A percentile compares a stretch with the other conserved stretches of the same genome.
These are phyloP conservation scores for Syncerus caffer DNA, from an alignment of 2,797 vertebrate genomes.

Conservation along the genomic window DNA sequence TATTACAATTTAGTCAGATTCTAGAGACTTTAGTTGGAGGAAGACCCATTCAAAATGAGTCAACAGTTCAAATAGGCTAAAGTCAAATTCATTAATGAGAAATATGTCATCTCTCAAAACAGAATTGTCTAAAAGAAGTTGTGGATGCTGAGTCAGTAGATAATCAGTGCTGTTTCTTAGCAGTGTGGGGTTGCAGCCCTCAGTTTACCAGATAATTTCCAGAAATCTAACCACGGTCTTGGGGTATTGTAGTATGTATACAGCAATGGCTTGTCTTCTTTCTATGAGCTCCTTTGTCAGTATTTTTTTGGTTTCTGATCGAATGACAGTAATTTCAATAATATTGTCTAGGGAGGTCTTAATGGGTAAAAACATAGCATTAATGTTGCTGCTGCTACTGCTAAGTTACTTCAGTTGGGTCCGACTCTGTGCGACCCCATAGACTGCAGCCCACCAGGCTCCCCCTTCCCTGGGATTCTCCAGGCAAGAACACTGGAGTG, in stretches of 20 bases:
- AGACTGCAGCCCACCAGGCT: no score
- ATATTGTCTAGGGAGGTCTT: background rate
- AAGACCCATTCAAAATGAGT: background rate
- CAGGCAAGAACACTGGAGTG: no score
- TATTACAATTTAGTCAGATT: background rate
- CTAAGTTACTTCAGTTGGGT: no score
- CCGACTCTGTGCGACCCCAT: no score
- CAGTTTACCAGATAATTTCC: background rate
- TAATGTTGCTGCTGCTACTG: background rate
- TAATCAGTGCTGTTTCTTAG: background rate
- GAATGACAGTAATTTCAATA: background rate
- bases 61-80: background rate
- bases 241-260: background rate
- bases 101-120: background rate
- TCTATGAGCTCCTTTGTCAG: background rate
- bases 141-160: background rate
- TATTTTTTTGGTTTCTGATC: background rate
- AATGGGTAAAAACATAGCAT: background rate
- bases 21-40: background rate
- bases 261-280: background rate
- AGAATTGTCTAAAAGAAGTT: background rate
- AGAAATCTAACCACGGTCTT: background rate
- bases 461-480: no score
- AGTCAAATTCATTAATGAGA: background rate
- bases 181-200: rapidly evolving